Percentiles rank a stretch among this genome's conserved stretches.
Conservation (phyloP, 2,888 invertebrate species). For the Eristalinus sepulchralis region DNA sequence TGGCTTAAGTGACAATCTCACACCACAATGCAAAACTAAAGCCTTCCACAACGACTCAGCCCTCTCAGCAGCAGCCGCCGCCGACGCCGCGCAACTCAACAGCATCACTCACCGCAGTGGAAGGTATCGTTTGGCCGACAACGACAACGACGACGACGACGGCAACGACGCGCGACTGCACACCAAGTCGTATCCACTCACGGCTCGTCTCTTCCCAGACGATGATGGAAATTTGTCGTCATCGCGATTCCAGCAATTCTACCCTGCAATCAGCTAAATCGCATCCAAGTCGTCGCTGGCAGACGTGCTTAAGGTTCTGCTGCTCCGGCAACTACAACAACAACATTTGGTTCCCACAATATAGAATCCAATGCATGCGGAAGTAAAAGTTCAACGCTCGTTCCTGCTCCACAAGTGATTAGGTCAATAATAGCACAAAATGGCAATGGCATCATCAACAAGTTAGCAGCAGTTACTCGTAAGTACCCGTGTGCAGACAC, state of each 20-base stretch:
- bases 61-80: neutral
- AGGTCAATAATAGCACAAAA: slow-evolving; percentile 80
- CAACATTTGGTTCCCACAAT: slow-evolving; percentile 71
- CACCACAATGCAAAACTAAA: slow-evolving; percentile 65
- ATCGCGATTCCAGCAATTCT: slow-evolving; percentile 67
- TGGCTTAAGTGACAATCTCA: slow-evolving; percentile 68
- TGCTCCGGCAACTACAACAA: slow-evolving; percentile 36
- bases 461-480: slow-evolving; percentile 49
- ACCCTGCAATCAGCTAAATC: slow-evolving; percentile 63
- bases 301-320: neutral
- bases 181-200: slow-evolving; percentile 29
- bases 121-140: slow-evolving; percentile 20
- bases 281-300: slow-evolving; percentile 32
- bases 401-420: slow-evolving; percentile 81
- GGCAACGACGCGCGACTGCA: slow-evolving; percentile 1
- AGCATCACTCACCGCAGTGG: slow-evolving; percentile 39
- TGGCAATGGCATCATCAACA: slow-evolving; percentile 75
- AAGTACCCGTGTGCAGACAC: slow-evolving; percentile 10
- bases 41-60: slow-evolving; percentile 34
- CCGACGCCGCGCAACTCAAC: too few relatives aligned
- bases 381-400: slow-evolving; percentile 81
- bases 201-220: slow-evolving; percentile 53
- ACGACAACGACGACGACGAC: neutral
- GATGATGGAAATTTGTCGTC: slow-evolving; percentile 70
- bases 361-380: slow-evolving; percentile 78